Percentiles rank a stretch among this genome's conserved stretches.
phyloP scores from a whole-genome alignment of 1,140 invertebrate genomes.

The Neoseiulus cucumeris region DNA sequence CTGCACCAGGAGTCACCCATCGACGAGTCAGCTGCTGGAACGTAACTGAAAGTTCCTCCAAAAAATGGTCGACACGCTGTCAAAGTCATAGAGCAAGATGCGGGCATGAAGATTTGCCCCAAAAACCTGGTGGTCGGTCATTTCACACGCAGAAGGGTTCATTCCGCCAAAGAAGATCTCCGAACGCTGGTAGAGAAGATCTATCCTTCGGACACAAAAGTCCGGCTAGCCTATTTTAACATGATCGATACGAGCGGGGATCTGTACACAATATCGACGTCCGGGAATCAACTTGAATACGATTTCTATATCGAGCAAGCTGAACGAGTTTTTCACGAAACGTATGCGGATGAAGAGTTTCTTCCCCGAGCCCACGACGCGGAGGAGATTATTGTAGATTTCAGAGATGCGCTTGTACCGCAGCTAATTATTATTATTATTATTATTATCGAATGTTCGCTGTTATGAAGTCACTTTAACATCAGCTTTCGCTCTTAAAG shows the following conservation, averaged over 20 bases:
- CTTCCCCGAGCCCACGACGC: slow-evolving; percentile 83
- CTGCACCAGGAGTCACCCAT: slow-evolving; percentile 25
- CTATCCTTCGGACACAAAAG: slow-evolving; percentile 24
- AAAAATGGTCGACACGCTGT: slow-evolving; percentile 33
- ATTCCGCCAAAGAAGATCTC: slow-evolving; percentile 39
- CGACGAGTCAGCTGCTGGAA: slow-evolving; percentile 34
- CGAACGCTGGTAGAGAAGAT: slow-evolving; percentile 30
- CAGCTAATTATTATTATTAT: too few species aligned
- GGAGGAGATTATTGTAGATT: slow-evolving; percentile 76
- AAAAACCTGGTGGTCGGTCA: background rate
- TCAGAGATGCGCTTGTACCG: slow-evolving; percentile 31
- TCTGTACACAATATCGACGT: slow-evolving; percentile 48
- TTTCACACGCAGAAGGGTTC: slow-evolving; percentile 1
- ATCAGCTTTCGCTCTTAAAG: too few species aligned
- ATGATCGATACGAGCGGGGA: slow-evolving; percentile 25
- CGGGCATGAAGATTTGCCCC: slow-evolving; percentile 61
- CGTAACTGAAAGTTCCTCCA: slow-evolving; percentile 50
- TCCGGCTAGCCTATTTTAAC: slow-evolving; percentile 67
- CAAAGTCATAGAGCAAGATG: slow-evolving; percentile 58
- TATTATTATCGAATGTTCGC: too few species aligned
- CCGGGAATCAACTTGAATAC: slow-evolving; percentile 55
- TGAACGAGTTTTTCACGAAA: slow-evolving; percentile 53
- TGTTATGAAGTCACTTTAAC: too few species aligned
- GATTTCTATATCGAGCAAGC: slow-evolving; percentile 43
- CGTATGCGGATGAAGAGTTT: slow-evolving; percentile 72